Evolutionary conservation across 2,797 vertebrate species (phyloP).

Genomic region (Micropoecilia bifurca): DNA sequence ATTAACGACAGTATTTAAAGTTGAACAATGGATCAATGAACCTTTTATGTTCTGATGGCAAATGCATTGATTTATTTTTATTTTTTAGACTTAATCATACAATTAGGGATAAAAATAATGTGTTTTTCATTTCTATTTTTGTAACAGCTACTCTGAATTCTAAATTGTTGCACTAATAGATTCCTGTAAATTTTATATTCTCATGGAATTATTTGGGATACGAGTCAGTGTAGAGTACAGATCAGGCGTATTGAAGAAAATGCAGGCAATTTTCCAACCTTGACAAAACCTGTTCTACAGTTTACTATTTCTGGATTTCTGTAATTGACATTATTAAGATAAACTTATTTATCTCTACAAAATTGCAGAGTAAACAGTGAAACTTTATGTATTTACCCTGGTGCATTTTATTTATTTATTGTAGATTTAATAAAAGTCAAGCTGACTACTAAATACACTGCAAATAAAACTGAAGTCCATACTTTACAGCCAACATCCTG

Average conservation of each 20-base stretch:
- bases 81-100: not conserved
- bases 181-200: not conserved
- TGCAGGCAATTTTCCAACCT: not conserved
- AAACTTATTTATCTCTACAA: constrained; percentile 17
- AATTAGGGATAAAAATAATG: not conserved
- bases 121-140: not conserved
- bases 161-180: not conserved
- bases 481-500: not conserved
- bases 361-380: constrained; percentile 1
- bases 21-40: not conserved
- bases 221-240: not conserved
- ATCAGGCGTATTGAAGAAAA: not conserved
- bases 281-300: too few relatives aligned
- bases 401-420: constrained; percentile 1
- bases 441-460: not conserved
- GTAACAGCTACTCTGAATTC: not conserved
- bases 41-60: not conserved
- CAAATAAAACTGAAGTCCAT: constrained; percentile 7
- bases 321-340: constrained; percentile 9
- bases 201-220: not conserved
- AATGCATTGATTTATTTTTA: too few relatives aligned
- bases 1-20: not conserved
- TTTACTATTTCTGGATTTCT: not conserved
- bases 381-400: not conserved
- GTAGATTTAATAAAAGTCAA: not conserved